Conservation (phyloP, 2,888 invertebrate species). For the Erebia epiphron region DNA sequence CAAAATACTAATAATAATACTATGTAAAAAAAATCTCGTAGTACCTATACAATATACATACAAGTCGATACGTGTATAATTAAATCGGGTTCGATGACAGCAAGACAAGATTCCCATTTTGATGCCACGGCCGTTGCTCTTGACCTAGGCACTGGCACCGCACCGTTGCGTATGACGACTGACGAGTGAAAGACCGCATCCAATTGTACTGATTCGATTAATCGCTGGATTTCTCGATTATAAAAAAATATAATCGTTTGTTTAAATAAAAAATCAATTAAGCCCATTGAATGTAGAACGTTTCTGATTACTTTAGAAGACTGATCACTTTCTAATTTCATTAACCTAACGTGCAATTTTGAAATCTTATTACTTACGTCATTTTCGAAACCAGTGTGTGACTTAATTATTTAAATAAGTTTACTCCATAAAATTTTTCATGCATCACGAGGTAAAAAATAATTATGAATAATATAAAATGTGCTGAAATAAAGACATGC, state of each 20-base stretch:
- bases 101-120: slow-evolving; percentile 45
- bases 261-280: slow-evolving; percentile 38
- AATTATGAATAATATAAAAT: slow-evolving; percentile 23
- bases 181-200: slow-evolving; percentile 44
- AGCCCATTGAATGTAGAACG: slow-evolving; percentile 28
- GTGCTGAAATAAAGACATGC: slow-evolving; percentile 2
- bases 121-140: slow-evolving; percentile 68
- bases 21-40: no score
- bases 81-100: slow-evolving; percentile 58
- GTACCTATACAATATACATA: background rate
- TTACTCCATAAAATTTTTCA: slow-evolving; percentile 28
- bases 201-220: slow-evolving; percentile 43
- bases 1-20: no score
- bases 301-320: no score
- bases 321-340: slow-evolving; percentile 38
- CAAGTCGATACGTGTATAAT: slow-evolving; percentile 25
- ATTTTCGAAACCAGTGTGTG: slow-evolving; percentile 38
- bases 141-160: slow-evolving; percentile 59
- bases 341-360: slow-evolving; percentile 31
- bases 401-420: slow-evolving; percentile 36
- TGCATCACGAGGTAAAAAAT: slow-evolving; percentile 23
- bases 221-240: slow-evolving; percentile 39
- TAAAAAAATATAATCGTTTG: background rate
- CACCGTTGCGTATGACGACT: slow-evolving; percentile 51
- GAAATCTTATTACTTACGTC: slow-evolving; percentile 39